Conservation (phyloP, 2,888 invertebrate genomes). For the Ctena decussata region DNA sequence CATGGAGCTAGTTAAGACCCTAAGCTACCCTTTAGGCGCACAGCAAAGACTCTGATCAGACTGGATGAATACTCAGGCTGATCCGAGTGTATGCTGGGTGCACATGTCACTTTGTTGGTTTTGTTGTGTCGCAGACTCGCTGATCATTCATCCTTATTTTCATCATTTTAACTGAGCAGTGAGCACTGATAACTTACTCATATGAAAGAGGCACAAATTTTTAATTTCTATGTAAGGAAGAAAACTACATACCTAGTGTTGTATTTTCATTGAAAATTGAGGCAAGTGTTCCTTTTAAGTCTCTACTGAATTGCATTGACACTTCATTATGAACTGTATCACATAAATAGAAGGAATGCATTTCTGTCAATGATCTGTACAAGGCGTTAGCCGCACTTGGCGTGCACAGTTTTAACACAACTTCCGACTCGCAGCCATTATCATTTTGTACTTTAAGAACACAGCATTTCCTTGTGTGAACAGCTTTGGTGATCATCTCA, state of each 20-base stretch:
- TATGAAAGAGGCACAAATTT: too few relatives aligned
- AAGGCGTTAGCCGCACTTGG: constrained; percentile 93
- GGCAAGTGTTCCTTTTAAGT: constrained; percentile 95
- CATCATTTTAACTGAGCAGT: too few relatives aligned
- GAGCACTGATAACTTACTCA: too few relatives aligned
- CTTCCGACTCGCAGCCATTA: constrained; percentile 88
- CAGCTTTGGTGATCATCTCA: constrained; percentile 84
- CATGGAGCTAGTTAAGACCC: too few relatives aligned
- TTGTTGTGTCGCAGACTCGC: too few relatives aligned
- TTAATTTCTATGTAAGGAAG: too few relatives aligned
- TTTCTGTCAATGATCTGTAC: constrained; percentile 93
- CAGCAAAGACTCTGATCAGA: too few relatives aligned
- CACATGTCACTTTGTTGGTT: too few relatives aligned
- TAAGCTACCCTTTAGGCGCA: too few relatives aligned
- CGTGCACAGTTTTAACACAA: constrained; percentile 92
- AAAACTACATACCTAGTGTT: constrained; percentile 81
- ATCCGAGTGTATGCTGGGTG: too few relatives aligned
- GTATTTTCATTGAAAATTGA: constrained; percentile 94
- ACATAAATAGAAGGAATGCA: constrained; percentile 97
- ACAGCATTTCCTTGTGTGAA: constrained; percentile 82
- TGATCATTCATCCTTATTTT: too few relatives aligned
- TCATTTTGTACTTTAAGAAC: constrained; percentile 82
- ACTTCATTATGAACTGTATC: constrained; percentile 96
- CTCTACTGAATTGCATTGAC: constrained; percentile 95
- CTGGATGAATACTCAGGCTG: too few relatives aligned